Evolutionary conservation across 2,888 invertebrate species (phyloP).

Genomic region (Bombylius discolor): DNA sequence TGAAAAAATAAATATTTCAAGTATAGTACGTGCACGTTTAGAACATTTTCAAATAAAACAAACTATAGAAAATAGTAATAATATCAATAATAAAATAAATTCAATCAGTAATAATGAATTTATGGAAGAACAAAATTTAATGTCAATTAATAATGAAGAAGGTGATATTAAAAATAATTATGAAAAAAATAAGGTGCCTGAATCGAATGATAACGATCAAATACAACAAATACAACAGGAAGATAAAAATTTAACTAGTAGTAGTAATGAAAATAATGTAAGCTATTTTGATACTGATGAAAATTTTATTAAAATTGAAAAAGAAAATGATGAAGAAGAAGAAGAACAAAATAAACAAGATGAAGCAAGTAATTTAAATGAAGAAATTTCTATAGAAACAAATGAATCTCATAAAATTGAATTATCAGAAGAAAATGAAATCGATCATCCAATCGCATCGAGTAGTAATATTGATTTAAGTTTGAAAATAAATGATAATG

Average conservation of each 20-base stretch:
- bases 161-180: too few relatives aligned
- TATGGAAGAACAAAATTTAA: too few relatives aligned
- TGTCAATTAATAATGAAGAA: too few relatives aligned
- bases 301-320: not conserved
- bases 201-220: too few relatives aligned
- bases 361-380: not conserved
- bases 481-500: too few relatives aligned
- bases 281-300: not conserved
- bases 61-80: conserved; percentile 5
- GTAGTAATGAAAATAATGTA: too few relatives aligned
- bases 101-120: not conserved
- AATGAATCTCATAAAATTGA: not conserved
- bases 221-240: too few relatives aligned
- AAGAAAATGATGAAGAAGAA: not conserved
- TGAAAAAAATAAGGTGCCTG: too few relatives aligned
- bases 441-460: not conserved
- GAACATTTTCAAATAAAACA: conserved; percentile 25
- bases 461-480: not conserved
- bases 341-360: not conserved
- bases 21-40: conserved; percentile 26
- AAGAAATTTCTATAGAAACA: not conserved
- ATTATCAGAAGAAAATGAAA: not conserved
- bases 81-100: conserved; percentile 8
- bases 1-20: conserved; percentile 18
- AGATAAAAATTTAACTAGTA: too few relatives aligned